Evolutionary conservation across 2,797 vertebrate genomes (phyloP), one percentile per base, ranked within the genome.

Genomic region (Halcyon badia): DNA sequence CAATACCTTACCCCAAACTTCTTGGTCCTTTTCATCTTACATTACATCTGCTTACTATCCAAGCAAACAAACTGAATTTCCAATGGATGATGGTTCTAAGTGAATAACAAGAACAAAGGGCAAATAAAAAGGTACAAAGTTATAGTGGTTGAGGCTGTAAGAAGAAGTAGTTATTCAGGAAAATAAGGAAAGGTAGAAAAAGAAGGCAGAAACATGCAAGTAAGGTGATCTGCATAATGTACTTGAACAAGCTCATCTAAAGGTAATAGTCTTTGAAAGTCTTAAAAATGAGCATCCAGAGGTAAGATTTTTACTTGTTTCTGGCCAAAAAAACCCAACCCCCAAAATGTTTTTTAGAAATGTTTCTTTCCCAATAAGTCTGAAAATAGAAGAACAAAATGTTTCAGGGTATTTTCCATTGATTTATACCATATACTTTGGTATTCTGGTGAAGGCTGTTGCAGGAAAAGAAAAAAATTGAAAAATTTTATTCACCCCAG

Each of bases 141-240:
- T 85, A 56, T 19, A 42, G 24, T 48, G 51, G 73, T 49, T 85
- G 41, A 77, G 24, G 20, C 31, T 65, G 16, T 56, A 83, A 89
- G 52, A 89, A 76, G 14, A 57, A 16, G 16, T 21, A 60, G 24
- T 48, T 70, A 68, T 83, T 71, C 57, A 85, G 31, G 8, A 57
- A 80, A 90, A 57, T 31, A 83, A 66, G 21, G 15, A 92, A 92
- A 85, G 21, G 28, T 68, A 77, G 48, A 31, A 91, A 82, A 92
- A 66, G 57, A 58, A 73, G 20, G 28, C 11, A 65, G 22, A 73
- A 10, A 49, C 78, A 8, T 1, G 10, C 26, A 64, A 90, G 39
- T 11, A 72, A 39, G 6, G 14, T 89, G 41, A 86, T 14, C 20
- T 89, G 44, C n/a, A 80, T 39, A 28, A 10, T 69, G 15, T 89